phyloP scores from a whole-genome alignment of 2,113 vertebrate species.

The Sinocyclocheilus grahami region DNA sequence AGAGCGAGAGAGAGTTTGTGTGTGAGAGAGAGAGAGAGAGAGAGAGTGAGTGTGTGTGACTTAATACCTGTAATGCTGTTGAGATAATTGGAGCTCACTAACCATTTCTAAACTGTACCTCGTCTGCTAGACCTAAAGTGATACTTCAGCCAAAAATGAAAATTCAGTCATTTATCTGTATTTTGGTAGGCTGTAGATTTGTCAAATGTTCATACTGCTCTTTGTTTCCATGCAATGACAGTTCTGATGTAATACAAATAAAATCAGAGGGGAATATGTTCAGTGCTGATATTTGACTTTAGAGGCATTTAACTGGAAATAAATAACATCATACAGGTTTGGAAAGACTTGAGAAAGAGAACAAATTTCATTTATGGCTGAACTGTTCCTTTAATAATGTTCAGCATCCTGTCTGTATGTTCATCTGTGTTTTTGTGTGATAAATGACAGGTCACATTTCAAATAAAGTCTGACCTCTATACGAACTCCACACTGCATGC shows the following conservation, averaged over 20 bases:
- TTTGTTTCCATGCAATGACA: background rate
- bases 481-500: background rate
- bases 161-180: background rate
- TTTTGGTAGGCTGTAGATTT: background rate
- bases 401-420: background rate
- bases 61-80: slow-evolving; percentile 32
- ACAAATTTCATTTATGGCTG: background rate
- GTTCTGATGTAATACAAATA: background rate
- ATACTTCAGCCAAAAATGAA: background rate
- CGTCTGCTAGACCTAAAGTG: background rate
- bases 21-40: too few species aligned
- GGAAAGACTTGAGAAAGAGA: background rate
- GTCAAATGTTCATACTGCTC: background rate
- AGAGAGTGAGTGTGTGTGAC: too few species aligned
- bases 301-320: too few species aligned
- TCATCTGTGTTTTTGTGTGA: slow-evolving; percentile 13
- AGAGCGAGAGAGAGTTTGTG: too few species aligned
- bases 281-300: too few species aligned
- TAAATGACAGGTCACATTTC: background rate
- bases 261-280: background rate
- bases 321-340: too few species aligned
- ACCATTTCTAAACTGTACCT: slow-evolving; percentile 3
- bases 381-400: background rate
- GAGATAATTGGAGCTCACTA: background rate
- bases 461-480: background rate